These are phyloP conservation scores for Glandiceps talaboti DNA, from an alignment of 53 echinoderm and acorn worm species.

Conservation along the genomic window DNA sequence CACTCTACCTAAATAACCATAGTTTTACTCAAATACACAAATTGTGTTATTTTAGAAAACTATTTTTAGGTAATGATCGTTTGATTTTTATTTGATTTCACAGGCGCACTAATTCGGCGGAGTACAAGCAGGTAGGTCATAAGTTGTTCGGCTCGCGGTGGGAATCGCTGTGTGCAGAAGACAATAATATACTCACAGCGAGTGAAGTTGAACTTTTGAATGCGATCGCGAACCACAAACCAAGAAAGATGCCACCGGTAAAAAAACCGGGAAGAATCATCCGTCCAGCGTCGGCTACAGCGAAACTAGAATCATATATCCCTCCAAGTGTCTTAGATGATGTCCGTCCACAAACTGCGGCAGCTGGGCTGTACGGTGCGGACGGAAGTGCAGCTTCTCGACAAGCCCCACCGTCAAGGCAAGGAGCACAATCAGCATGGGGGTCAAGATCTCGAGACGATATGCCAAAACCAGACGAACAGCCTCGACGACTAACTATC, in stretches of 20 bases:
- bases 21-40: too few species aligned
- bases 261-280: constrained; percentile 65
- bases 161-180: neutral
- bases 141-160: neutral
- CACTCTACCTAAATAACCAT: too few species aligned
- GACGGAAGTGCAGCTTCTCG: constrained; percentile 6
- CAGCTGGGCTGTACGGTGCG: constrained; percentile 28
- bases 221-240: neutral
- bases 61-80: neutral
- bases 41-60: neutral
- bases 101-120: neutral
- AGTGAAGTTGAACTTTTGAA: constrained; percentile 5
- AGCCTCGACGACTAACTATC: constrained; percentile 63
- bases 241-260: constrained; percentile 36
- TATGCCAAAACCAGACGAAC: constrained; percentile 18
- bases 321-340: constrained; percentile 40
- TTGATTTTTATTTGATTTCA: too few species aligned
- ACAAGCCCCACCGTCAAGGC: neutral
- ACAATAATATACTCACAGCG: neutral
- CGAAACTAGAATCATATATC: constrained; percentile 55
- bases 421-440: neutral
- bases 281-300: constrained; percentile 74
- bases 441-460: constrained; percentile 7
- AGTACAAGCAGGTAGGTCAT: neutral
- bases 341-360: constrained; percentile 79